Conservation (phyloP, 1,140 invertebrate genomes). For the Acromyrmex charruanus region DNA sequence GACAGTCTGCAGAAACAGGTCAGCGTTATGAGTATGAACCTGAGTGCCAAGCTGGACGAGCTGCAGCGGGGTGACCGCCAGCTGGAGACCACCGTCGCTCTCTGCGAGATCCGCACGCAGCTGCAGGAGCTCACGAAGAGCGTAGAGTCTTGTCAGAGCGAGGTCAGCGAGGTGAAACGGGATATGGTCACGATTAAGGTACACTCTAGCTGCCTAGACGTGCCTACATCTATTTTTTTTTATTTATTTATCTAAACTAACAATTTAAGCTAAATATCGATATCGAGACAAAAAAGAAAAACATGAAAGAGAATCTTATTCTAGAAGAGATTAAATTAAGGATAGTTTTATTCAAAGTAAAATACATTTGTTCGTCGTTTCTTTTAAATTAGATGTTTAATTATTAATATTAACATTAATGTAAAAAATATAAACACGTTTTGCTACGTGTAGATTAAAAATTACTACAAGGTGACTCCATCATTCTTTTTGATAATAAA, state of each 20-base stretch:
- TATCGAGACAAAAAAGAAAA: background rate
- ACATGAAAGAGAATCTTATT: background rate
- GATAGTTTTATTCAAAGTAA: background rate
- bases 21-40: constrained; percentile 98
- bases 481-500: background rate
- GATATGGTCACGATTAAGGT: constrained; percentile 97
- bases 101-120: constrained; percentile 95
- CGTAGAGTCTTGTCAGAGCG: constrained; percentile 96
- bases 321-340: background rate
- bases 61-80: constrained; percentile 94
- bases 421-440: background rate
- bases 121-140: constrained; percentile 97
- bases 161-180: constrained; percentile 96
- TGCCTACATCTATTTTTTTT: background rate
- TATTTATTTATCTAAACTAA: background rate
- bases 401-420: background rate
- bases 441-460: background rate
- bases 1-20: constrained; percentile 97
- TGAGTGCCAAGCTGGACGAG: constrained; percentile 96
- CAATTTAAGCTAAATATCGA: background rate
- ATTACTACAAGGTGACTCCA: background rate
- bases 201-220: constrained; percentile 48
- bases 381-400: constrained; percentile 1
- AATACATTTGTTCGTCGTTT: background rate
- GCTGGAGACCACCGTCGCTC: constrained; percentile 95